These are phyloP conservation scores for Amblyjoppa fuscipennis DNA, from an alignment of 2,888 invertebrate species.

Conservation along the genomic window DNA sequence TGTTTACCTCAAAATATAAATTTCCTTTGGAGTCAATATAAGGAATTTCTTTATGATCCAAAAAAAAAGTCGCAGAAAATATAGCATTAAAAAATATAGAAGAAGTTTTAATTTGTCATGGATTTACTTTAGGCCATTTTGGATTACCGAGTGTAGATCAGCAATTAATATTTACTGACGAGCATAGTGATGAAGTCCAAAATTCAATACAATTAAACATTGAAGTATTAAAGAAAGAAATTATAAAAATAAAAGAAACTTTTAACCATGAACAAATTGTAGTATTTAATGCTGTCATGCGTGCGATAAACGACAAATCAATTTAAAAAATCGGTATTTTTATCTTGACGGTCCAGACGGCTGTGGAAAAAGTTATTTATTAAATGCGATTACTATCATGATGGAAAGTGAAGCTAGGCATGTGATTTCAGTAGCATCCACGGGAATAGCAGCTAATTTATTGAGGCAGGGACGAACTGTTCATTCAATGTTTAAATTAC, in stretches of 20 bases:
- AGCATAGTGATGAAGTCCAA: not conserved
- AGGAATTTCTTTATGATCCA: constrained; percentile 36
- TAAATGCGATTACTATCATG: constrained; percentile 12
- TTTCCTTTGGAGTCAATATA: constrained; percentile 51
- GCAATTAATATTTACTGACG: not conserved
- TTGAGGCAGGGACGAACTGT: constrained; percentile 1
- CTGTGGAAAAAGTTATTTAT: constrained; percentile 51
- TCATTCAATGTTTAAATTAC: constrained; percentile 42
- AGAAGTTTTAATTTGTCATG: constrained; percentile 19
- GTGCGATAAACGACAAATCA: not conserved
- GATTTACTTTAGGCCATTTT: constrained; percentile 2
- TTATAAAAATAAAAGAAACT: constrained; percentile 10
- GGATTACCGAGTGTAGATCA: constrained; percentile 21
- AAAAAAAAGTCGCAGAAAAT: constrained; percentile 26
- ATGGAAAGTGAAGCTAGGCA: not conserved
- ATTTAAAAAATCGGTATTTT: not conserved
- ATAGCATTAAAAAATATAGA: constrained; percentile 38
- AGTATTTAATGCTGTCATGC: constrained; percentile 36
- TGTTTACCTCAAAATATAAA: constrained; percentile 50
- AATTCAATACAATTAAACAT: not conserved
- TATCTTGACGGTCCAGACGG: constrained; percentile 20
- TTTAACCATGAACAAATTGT: constrained; percentile 5
- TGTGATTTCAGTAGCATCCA: constrained; percentile 12
- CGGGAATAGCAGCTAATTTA: constrained; percentile 27
- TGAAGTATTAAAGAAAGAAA: constrained; percentile 7